These are phyloP conservation scores for Lordiphosa andalusiaca DNA, from an alignment of 2,888 invertebrate species.

Conservation along the genomic window DNA sequence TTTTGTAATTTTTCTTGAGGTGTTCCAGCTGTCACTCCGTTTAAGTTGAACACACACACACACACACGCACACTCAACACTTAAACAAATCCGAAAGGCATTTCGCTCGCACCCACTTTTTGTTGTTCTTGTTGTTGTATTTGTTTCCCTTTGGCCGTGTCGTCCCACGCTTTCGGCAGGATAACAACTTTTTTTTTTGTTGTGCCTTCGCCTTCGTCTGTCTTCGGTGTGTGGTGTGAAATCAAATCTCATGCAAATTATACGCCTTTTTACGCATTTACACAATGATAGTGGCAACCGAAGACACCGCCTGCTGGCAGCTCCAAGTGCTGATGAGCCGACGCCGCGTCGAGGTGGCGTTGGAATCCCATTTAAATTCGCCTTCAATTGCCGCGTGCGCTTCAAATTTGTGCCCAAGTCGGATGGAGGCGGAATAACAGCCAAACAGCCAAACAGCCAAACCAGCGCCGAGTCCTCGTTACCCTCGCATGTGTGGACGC, in stretches of 20 bases:
- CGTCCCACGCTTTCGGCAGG: background rate
- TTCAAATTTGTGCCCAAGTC: constrained; percentile 24
- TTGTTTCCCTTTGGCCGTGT: background rate
- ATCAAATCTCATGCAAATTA: constrained; percentile 72
- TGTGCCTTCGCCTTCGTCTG: too few species aligned
- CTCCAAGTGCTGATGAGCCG: constrained; percentile 29
- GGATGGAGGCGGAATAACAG: constrained; percentile 7
- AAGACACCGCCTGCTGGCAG: constrained; percentile 6
- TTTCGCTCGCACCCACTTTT: background rate
- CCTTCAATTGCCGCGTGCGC: constrained; percentile 48
- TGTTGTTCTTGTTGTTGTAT: too few species aligned
- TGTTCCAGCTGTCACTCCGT: constrained; percentile 2
- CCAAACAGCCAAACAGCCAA: too few species aligned
- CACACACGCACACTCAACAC: constrained; percentile 5
- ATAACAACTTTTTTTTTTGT: constrained; percentile 15
- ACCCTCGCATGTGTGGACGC: constrained; percentile 21
- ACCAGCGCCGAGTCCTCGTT: constrained; percentile 1
- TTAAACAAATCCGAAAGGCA: background rate
- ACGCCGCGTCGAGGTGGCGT: background rate
- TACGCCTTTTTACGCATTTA: constrained; percentile 68
- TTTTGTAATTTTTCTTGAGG: constrained; percentile 1
- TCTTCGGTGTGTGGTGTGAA: constrained; percentile 43
- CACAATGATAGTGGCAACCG: constrained; percentile 35
- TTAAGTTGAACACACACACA: background rate
- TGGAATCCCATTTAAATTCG: constrained; percentile 52